Evolutionary conservation across 92 coral and sea anemone genomes (phyloP).

Genomic region (Zoanthus sansibaricus): DNA sequence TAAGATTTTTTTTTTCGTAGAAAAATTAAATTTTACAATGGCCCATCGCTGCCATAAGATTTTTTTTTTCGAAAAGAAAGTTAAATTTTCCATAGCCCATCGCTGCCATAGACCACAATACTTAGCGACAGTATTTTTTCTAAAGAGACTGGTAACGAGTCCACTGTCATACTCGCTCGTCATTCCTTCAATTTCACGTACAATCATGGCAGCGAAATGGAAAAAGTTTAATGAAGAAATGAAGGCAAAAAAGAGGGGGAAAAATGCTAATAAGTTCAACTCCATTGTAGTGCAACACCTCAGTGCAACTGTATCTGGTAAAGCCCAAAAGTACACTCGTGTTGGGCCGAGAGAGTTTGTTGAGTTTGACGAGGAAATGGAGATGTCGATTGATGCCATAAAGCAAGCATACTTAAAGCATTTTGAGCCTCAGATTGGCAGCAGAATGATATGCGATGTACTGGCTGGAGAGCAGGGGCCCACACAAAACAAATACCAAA

Average conservation of each 20-base stretch:
- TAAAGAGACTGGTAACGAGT: constrained; percentile 5
- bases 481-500: constrained; percentile 10
- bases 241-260: constrained; percentile 14
- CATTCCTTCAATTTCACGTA: constrained; percentile 17
- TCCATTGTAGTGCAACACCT: constrained; percentile 37
- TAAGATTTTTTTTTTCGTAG: background rate
- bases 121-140: background rate
- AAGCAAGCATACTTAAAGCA: constrained; percentile 22
- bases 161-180: constrained; percentile 4
- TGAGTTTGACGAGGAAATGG: constrained; percentile 27
- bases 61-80: background rate
- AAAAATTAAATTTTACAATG: background rate
- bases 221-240: constrained; percentile 33
- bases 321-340: constrained; percentile 45
- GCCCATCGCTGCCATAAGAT: constrained; percentile 4
- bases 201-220: constrained; percentile 36
- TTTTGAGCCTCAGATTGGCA: constrained; percentile 37
- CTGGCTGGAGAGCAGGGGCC: constrained; percentile 52
- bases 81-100: background rate
- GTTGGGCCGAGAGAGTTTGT: constrained; percentile 50
- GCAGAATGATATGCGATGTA: constrained; percentile 30
- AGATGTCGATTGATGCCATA: constrained; percentile 18
- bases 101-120: background rate
- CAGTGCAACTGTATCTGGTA: constrained; percentile 29
- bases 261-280: constrained; percentile 9